Percentiles rank a stretch among this genome's conserved stretches.
Evolutionary conservation across 2,797 vertebrate genomes (phyloP).

Genomic region (Atherinosoma microstoma): DNA sequence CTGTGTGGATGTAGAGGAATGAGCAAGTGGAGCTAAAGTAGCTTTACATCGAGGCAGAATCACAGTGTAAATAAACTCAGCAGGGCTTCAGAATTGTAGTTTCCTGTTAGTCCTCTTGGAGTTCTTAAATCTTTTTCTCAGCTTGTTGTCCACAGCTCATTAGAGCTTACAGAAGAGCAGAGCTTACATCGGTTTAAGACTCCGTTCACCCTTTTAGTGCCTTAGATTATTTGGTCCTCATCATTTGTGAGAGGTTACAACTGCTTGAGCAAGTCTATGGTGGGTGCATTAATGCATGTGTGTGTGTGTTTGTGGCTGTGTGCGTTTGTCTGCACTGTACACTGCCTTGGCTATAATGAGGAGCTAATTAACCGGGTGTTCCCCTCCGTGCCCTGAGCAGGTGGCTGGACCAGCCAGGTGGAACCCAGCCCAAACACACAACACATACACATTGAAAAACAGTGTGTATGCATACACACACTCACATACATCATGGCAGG

Average conservation of each 20-base stretch:
- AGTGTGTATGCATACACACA: slow-evolving; percentile 26
- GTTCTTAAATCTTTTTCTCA: slow-evolving; percentile 47
- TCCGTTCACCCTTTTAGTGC: slow-evolving; percentile 4
- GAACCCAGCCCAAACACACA: slow-evolving; percentile 67
- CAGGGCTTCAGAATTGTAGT: slow-evolving; percentile 19
- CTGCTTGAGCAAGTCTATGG: slow-evolving; percentile 12
- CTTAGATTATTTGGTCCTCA: slow-evolving; percentile 27
- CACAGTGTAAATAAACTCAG: slow-evolving; percentile 25
- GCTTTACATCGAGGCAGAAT: slow-evolving; percentile 11
- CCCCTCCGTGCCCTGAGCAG: slow-evolving; percentile 74
- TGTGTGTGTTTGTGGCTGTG: slow-evolving; percentile 12
- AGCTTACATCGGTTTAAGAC: slow-evolving; percentile 43
- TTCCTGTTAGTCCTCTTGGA: slow-evolving; percentile 35
- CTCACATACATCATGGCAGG: slow-evolving; percentile 52
- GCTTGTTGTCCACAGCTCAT: slow-evolving; percentile 57
- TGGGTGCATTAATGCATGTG: slow-evolving; percentile 16
- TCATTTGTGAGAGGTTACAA: slow-evolving; percentile 27
- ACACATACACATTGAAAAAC: slow-evolving; percentile 27
- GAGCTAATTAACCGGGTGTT: slow-evolving; percentile 80
- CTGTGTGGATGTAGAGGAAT: slow-evolving; percentile 16
- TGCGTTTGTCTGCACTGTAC: slow-evolving; percentile 36
- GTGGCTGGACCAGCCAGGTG: slow-evolving; percentile 77
- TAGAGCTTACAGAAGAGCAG: slow-evolving; percentile 24
- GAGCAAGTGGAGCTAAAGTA: slow-evolving; percentile 12
- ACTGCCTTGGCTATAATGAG: slow-evolving; percentile 71